These are phyloP conservation scores for Eleginops maclovinus DNA, from an alignment of 2,113 vertebrate species.

Conservation along the genomic window DNA sequence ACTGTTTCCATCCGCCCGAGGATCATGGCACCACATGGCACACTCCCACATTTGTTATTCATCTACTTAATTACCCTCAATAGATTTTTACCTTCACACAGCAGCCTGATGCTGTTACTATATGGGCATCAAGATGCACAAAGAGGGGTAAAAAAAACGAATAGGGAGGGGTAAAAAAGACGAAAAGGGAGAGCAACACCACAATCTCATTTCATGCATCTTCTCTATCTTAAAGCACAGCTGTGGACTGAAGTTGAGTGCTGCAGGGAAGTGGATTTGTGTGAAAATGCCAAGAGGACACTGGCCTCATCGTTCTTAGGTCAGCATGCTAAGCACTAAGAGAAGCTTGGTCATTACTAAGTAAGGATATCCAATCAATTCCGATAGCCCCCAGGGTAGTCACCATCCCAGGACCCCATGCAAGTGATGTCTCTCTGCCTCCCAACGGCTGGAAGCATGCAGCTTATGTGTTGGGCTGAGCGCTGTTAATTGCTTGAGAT, in stretches of 20 bases:
- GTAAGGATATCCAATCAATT: slow-evolving; percentile 80
- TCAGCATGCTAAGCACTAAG: slow-evolving; percentile 69
- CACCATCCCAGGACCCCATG: slow-evolving; percentile 59
- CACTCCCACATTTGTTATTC: slow-evolving; percentile 69
- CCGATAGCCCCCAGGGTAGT: slow-evolving; percentile 58
- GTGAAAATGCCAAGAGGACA: slow-evolving; percentile 74
- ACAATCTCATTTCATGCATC: slow-evolving; percentile 60
- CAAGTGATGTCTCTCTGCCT: slow-evolving; percentile 42
- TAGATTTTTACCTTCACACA: slow-evolving; percentile 34
- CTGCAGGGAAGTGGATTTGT: slow-evolving; percentile 68
- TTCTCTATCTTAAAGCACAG: slow-evolving; percentile 25
- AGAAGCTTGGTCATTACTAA: slow-evolving; percentile 67
- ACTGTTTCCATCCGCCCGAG: slow-evolving; percentile 18
- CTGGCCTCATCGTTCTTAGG: slow-evolving; percentile 73
- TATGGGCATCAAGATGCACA: slow-evolving; percentile 37
- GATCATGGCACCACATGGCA: slow-evolving; percentile 61
- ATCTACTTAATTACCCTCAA: slow-evolving; percentile 56
- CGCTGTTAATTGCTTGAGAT: slow-evolving; percentile 77
- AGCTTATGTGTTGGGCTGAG: slow-evolving; percentile 63
- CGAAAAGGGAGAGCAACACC: slow-evolving; percentile 14
- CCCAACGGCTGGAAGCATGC: slow-evolving; percentile 44
- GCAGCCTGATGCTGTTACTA: slow-evolving; percentile 15
- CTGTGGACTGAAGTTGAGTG: slow-evolving; percentile 42
- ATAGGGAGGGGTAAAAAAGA: slow-evolving; percentile 18
- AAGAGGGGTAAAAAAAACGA: slow-evolving; percentile 21